Evolutionary conservation across 2,797 vertebrate genomes (phyloP).

Genomic region (Coluber constrictor): DNA sequence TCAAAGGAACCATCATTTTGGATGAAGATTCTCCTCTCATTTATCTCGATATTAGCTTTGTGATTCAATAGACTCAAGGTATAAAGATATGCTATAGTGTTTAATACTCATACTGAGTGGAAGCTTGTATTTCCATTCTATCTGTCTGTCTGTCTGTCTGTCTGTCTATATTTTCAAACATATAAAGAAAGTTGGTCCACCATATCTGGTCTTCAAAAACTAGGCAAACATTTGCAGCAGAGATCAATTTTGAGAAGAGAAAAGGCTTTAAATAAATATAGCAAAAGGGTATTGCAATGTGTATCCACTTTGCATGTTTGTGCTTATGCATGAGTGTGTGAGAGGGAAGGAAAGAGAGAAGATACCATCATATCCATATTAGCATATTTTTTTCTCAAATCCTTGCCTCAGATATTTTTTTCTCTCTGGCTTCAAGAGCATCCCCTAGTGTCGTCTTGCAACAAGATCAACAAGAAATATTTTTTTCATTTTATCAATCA

Average conservation of each 20-base stretch:
- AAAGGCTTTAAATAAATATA: not conserved
- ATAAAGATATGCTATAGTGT: not conserved
- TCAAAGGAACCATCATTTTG: not conserved
- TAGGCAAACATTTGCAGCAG: not conserved
- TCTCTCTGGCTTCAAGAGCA: not conserved
- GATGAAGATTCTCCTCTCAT: not conserved
- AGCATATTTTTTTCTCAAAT: not conserved
- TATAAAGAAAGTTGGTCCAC: not conserved
- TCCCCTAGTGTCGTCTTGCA: not conserved
- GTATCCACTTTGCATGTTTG: not conserved
- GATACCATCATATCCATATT: not conserved
- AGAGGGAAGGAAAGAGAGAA: not conserved
- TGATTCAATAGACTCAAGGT: not conserved
- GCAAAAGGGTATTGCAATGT: not conserved
- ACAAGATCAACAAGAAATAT: not conserved
- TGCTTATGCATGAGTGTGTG: too few relatives aligned
- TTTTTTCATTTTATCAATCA: not conserved
- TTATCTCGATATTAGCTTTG: not conserved
- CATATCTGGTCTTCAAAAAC: not conserved
- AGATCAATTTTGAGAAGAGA: not conserved
- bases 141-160: not conserved
- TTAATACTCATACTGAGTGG: not conserved
- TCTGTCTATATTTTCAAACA: not conserved
- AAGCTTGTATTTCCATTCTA: not conserved
- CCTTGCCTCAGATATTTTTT: not conserved